Percentiles rank a stretch among this genome's conserved stretches.
Conservation (phyloP, 2,113 vertebrate species). For the Notechis scutatus region DNA sequence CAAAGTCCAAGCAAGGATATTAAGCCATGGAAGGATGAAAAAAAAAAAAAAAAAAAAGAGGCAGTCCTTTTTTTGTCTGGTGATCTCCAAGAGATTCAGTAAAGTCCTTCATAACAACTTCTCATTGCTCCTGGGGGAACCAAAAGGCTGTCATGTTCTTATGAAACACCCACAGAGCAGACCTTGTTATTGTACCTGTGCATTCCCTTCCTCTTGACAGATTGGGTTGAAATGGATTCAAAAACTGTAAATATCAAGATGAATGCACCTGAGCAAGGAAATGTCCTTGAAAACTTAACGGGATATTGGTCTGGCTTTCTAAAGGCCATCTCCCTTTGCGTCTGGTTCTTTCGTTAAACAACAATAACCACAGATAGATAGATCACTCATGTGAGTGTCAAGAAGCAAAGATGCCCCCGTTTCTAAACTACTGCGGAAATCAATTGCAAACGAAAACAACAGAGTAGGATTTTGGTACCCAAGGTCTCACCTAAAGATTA, state of each 20-base stretch:
- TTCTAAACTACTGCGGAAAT: not conserved
- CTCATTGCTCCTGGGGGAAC: conserved; percentile 22
- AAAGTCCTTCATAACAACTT: conserved; percentile 26
- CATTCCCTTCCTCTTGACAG: conserved; percentile 27
- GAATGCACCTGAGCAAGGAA: conserved; percentile 17
- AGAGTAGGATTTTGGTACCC: not conserved
- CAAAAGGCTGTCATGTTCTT: conserved; percentile 22
- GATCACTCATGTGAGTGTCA: not conserved
- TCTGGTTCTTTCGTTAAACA: not conserved
- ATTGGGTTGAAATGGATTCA: conserved; percentile 31
- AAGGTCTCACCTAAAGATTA: not conserved
- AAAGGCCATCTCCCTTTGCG: not conserved
- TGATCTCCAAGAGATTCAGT: conserved; percentile 29
- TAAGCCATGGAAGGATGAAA: conserved; percentile 1
- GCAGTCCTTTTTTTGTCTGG: conserved; percentile 18
- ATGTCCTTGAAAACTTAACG: conserved; percentile 33
- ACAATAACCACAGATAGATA: not conserved
- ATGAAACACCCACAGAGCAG: conserved; percentile 9
- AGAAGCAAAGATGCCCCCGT: not conserved
- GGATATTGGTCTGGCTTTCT: not conserved
- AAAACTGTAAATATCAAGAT: conserved; percentile 22
- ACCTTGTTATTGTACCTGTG: conserved; percentile 34
- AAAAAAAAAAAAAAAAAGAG: conserved; percentile 30
- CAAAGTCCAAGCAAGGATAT: conserved; percentile 40
- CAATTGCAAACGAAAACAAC: not conserved